Base-by-base conservation (phyloP, 2,797 vertebrate species). In the Channa striata region DNA sequence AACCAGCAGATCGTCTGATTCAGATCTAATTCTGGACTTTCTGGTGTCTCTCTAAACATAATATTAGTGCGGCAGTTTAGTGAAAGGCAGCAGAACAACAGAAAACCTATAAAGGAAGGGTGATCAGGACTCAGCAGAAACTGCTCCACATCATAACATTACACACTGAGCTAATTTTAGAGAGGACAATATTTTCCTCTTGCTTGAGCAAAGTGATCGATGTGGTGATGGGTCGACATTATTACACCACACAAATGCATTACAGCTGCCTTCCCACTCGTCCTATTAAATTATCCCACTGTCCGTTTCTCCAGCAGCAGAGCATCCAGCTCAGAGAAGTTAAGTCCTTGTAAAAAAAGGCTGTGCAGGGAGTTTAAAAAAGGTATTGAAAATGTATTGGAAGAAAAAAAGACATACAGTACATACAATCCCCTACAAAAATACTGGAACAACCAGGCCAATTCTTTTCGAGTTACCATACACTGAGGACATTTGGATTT, bases 201-300 rank as follows among this genome's bases (percentile, higher is more conserved):
- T 59, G 59, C 74, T 78, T 78, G 60, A 72, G 72, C 63, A 80
- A 84, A 91, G 89, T 88, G 90, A 92, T 91, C 78, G 81, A 84
- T 78, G 88, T 68, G 60, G 82, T 43, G 64, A 74, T 69, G 51
- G 8, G 80, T 78, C 59, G 68, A 65, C 75, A 66, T 82, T 83
- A 88, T 90, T 89, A 78, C 81, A 72, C 50, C 54, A 14, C 83
- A 58, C 51, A 87, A 83, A 86, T 44, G 20, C 84, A 85, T 86
- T 88, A 83, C 57, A 51, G 49, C 42, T 8, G 16, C 36, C 59
- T 73, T 75, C 49, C 53, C 53, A 9, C 77, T 48, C 43, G 30
- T 50, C 64, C 66, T 78, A 90, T 88, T 77, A 58, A 64, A 87
- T 88, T 80, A 86, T 20, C 30, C 59, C 64, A 68, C 30, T 72